phyloP scores from a whole-genome alignment of 2,888 invertebrate species.

The Drosophila algonquin region DNA sequence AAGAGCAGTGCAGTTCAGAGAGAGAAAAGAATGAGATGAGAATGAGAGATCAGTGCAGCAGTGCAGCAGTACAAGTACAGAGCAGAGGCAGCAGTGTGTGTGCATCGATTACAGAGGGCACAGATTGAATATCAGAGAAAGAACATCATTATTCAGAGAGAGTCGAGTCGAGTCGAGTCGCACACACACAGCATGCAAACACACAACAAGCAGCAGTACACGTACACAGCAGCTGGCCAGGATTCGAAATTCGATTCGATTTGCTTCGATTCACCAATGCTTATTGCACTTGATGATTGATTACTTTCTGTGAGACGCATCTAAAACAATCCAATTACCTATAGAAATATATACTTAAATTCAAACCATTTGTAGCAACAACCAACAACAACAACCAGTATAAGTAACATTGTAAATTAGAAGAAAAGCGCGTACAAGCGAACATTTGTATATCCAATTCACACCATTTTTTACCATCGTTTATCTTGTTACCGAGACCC shows the following conservation, averaged over 20 bases:
- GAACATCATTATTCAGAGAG: constrained; percentile 24
- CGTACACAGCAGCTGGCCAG: constrained; percentile 72
- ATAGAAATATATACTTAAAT: constrained; percentile 40
- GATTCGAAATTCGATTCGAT: constrained; percentile 46
- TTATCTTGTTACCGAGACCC: constrained; percentile 21
- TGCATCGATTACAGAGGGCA: constrained; percentile 38
- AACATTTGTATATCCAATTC: constrained; percentile 42
- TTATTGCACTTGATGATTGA: constrained; percentile 54
- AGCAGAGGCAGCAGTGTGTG: constrained; percentile 49
- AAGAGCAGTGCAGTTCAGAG: constrained; percentile 44
- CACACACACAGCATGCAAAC: constrained; percentile 50
- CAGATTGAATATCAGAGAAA: constrained; percentile 28
- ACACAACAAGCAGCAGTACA: constrained; percentile 55
- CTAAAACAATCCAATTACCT: constrained; percentile 41
- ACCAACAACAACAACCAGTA: constrained; percentile 12
- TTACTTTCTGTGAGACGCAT: constrained; percentile 39
- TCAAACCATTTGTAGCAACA: constrained; percentile 31
- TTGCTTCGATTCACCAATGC: constrained; percentile 46
- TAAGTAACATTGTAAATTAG: constrained; percentile 67
- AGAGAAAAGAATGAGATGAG: constrained; percentile 19
- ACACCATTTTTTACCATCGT: constrained; percentile 16
- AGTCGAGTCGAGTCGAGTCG: constrained; percentile 27
- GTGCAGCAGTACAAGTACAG: constrained; percentile 49
- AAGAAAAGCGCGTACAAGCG: constrained; percentile 12
- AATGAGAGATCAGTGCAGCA: constrained; percentile 41